phyloP scores from a whole-genome alignment of 1,140 invertebrate species.

The Psilanteris sp. region DNA sequence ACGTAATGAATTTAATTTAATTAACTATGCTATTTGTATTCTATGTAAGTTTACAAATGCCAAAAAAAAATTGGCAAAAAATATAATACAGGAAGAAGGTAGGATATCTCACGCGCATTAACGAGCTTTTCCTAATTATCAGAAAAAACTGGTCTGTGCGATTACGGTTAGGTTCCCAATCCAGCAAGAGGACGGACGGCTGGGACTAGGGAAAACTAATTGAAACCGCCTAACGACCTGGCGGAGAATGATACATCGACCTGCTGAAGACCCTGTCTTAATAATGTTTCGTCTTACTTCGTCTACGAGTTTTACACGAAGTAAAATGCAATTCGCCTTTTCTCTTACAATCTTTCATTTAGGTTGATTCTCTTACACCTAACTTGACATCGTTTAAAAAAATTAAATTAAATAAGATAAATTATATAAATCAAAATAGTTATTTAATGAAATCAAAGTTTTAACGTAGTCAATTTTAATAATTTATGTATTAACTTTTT shows the following conservation, averaged over 20 bases:
- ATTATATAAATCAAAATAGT: background rate
- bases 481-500: no score
- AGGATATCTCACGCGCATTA: conserved; percentile 73
- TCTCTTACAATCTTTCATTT: conserved; percentile 36
- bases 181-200: conserved; percentile 63
- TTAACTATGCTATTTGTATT: conserved; percentile 42
- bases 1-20: conserved; percentile 43
- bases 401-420: background rate
- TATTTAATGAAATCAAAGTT: no score
- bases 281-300: conserved; percentile 76
- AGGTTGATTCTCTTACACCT: conserved; percentile 13
- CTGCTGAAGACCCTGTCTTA: conserved; percentile 74
- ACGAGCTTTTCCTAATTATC: conserved; percentile 79
- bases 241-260: conserved; percentile 79
- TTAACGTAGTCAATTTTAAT: no score
- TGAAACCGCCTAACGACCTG: conserved; percentile 80
- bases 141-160: conserved; percentile 74
- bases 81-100: conserved; percentile 47
- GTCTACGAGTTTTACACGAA: conserved; percentile 44
- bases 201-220: conserved; percentile 78
- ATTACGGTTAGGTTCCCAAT: conserved; percentile 70
- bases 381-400: background rate
- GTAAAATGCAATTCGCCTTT: conserved; percentile 62
- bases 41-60: conserved; percentile 47
- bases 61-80: conserved; percentile 41